Conservation (phyloP, 2,797 vertebrate species). For the Odontamblyopus rebecca region DNA sequence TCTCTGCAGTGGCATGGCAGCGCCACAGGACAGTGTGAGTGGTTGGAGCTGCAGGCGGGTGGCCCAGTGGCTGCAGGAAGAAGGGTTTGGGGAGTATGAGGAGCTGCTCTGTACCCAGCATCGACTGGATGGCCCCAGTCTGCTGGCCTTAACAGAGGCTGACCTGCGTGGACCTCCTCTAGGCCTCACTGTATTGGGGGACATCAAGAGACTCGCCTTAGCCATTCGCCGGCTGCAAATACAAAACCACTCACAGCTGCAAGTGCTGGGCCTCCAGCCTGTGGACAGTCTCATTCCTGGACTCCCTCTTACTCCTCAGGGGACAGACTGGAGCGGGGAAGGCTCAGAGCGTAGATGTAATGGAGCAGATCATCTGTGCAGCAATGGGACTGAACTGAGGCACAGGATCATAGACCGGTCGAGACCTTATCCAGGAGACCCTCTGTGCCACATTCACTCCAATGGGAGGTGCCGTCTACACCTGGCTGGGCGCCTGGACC, state of each 20-base stretch:
- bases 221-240: slow-evolving; percentile 88
- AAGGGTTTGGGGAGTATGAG: slow-evolving; percentile 91
- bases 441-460: slow-evolving; percentile 83
- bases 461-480: slow-evolving; percentile 87
- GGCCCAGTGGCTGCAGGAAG: slow-evolving; percentile 87
- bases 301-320: slow-evolving; percentile 32
- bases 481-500: slow-evolving; percentile 82
- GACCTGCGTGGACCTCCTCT: slow-evolving; percentile 91
- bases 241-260: slow-evolving; percentile 81
- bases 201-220: slow-evolving; percentile 90
- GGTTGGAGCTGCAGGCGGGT: slow-evolving; percentile 88
- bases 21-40: slow-evolving; percentile 67
- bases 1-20: slow-evolving; percentile 62
- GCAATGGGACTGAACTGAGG: slow-evolving; percentile 81
- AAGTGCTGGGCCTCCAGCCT: slow-evolving; percentile 70
- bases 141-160: slow-evolving; percentile 89
- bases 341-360: slow-evolving; percentile 32
- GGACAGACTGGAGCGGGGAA: slow-evolving; percentile 42
- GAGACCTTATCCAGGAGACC: slow-evolving; percentile 59
- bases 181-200: slow-evolving; percentile 89
- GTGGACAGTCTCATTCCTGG: slow-evolving; percentile 17
- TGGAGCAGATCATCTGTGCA: slow-evolving; percentile 75
- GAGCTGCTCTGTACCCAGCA: slow-evolving; percentile 87
- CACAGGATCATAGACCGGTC: slow-evolving; percentile 73
- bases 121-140: slow-evolving; percentile 87